Evolutionary conservation across 2,888 invertebrate species (phyloP).

Genomic region (Melinaea marsaeus): DNA sequence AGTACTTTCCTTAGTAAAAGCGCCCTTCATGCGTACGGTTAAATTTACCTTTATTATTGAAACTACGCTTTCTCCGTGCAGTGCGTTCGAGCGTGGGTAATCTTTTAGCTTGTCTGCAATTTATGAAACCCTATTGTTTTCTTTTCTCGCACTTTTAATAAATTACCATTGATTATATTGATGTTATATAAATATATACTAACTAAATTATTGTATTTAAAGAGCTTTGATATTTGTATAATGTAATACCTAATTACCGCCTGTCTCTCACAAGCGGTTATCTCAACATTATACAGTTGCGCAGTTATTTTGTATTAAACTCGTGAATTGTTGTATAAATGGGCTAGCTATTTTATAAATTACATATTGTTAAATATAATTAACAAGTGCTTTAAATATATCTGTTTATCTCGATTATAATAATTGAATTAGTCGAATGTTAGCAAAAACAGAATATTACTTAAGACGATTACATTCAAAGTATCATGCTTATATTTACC

Average conservation of each 20-base stretch:
- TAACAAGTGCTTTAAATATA: not conserved
- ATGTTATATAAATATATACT: not conserved
- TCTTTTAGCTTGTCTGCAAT: constrained; percentile 39
- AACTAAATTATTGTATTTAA: not conserved
- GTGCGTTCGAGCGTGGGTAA: constrained; percentile 60
- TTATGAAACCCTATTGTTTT: constrained; percentile 51
- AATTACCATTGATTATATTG: constrained; percentile 4
- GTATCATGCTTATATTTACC: constrained; percentile 9
- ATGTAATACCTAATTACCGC: not conserved
- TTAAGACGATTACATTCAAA: constrained; percentile 10
- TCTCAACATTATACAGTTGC: not conserved
- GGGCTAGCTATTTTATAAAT: too few species aligned
- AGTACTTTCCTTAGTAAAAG: constrained; percentile 35
- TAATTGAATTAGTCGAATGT: not conserved
- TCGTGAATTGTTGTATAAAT: not conserved
- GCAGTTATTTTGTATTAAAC: not conserved
- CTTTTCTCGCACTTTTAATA: constrained; percentile 38
- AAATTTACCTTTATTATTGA: constrained; percentile 33
- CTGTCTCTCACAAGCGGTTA: not conserved
- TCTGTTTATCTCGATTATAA: not conserved
- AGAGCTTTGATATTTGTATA: not conserved
- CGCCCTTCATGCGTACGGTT: constrained; percentile 38
- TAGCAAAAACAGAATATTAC: constrained; percentile 4
- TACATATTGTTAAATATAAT: too few species aligned
- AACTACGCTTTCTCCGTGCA: constrained; percentile 52